These are phyloP conservation scores for Hydra vulgaris DNA, from an alignment of 30 jellyfish, hydroid and myxozoan species.

Conservation along the genomic window DNA sequence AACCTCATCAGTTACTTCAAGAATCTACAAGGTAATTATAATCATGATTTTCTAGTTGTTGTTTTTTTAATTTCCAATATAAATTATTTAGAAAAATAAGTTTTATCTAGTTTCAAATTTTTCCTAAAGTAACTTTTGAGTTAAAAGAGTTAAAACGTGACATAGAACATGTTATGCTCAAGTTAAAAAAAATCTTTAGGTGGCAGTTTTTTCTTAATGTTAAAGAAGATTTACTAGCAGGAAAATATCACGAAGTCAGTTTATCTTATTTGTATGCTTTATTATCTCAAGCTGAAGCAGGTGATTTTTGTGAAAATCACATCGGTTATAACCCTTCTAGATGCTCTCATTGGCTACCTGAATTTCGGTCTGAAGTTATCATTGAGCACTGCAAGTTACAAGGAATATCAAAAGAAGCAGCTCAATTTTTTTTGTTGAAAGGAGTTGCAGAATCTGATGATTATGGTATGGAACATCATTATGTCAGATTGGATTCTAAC, in stretches of 20 bases:
- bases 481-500: slow-evolving; percentile 59
- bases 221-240: slow-evolving; percentile 52
- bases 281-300: slow-evolving; percentile 71
- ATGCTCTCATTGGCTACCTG: slow-evolving; percentile 67
- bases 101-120: background rate
- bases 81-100: background rate
- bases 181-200: slow-evolving; percentile 34
- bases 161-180: too few relatives aligned
- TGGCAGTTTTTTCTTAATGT: slow-evolving; percentile 83
- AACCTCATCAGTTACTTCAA: slow-evolving; percentile 79
- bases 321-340: slow-evolving; percentile 79
- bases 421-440: slow-evolving; percentile 51
- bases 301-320: slow-evolving; percentile 89
- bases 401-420: slow-evolving; percentile 74
- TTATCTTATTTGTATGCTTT: slow-evolving; percentile 58
- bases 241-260: slow-evolving; percentile 39
- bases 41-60: too few relatives aligned
- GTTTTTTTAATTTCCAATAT: too few relatives aligned
- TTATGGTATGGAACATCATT: slow-evolving; percentile 77
- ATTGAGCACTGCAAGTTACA: slow-evolving; percentile 62
- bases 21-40: slow-evolving; percentile 70
- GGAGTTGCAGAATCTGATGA: slow-evolving; percentile 61
- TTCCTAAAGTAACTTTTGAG: too few relatives aligned
- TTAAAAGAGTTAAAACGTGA: too few relatives aligned
- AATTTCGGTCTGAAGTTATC: slow-evolving; percentile 60